Evolutionary conservation across 2,797 vertebrate species (phyloP).

Genomic region (Xerus rutilus): DNA sequence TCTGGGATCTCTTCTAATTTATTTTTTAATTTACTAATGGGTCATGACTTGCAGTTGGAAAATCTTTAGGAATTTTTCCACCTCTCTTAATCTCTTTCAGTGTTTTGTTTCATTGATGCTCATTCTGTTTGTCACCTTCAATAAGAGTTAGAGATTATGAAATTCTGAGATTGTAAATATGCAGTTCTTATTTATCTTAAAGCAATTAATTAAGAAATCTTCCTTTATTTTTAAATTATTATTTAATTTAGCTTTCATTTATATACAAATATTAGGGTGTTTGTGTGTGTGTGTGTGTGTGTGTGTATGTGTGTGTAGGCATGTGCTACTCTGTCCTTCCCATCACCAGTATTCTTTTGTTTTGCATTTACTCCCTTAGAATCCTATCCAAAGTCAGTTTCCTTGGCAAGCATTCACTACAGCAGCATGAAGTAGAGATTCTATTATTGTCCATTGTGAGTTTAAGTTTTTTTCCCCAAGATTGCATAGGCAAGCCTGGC

Average conservation of each 20-base stretch:
- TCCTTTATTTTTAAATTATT: conserved; percentile 10
- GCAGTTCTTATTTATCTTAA: background rate
- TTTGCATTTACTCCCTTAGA: background rate
- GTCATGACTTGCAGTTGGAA: background rate
- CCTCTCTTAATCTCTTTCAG: background rate
- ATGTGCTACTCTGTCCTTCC: background rate
- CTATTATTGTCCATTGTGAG: background rate
- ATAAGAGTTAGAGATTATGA: background rate
- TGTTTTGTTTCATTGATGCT: background rate
- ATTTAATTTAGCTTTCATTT: background rate
- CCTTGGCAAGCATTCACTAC: background rate
- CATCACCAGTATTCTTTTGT: background rate
- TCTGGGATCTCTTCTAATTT: background rate
- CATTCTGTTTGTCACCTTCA: background rate
- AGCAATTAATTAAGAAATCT: background rate
- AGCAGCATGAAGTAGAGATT: background rate
- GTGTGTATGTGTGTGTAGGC: background rate
- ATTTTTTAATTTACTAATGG: background rate
- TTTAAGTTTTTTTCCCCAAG: background rate
- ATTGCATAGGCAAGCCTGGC: background rate
- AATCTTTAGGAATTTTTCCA: background rate
- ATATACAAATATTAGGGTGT: background rate
- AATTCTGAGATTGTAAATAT: background rate
- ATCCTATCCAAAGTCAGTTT: background rate
- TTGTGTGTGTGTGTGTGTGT: too few species aligned